phyloP scores from a whole-genome alignment of 2,113 vertebrate genomes.

The Lichenostomus cassidix region DNA sequence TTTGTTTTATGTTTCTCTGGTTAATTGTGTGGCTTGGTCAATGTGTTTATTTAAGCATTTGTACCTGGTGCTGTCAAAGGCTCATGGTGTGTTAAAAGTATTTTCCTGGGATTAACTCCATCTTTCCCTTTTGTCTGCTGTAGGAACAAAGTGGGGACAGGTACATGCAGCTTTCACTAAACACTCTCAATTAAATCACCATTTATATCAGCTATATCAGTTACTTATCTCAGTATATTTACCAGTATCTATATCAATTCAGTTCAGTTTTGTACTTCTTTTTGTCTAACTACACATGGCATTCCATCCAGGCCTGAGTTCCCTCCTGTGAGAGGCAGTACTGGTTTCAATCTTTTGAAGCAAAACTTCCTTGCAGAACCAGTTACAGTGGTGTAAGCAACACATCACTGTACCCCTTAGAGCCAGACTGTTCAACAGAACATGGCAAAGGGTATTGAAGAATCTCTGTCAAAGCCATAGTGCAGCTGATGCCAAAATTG shows the following conservation, averaged over 20 bases:
- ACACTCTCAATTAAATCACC: neutral
- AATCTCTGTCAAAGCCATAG: neutral
- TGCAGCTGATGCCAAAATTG: neutral
- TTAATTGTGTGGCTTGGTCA: neutral
- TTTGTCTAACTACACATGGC: neutral
- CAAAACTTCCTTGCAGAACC: neutral
- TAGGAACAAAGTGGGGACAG: neutral
- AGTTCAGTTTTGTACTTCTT: neutral
- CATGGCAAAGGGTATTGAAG: rapidly evolving
- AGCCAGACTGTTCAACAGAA: neutral
- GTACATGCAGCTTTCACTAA: neutral
- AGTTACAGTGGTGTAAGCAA: neutral
- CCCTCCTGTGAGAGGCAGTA: neutral
- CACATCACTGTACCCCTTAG: rapidly evolving
- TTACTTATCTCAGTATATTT: neutral
- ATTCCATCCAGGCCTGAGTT: neutral
- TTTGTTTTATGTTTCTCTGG: conserved; percentile 49
- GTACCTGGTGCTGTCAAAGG: neutral
- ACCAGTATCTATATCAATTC: neutral
- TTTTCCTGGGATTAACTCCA: neutral
- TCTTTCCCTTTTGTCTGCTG: neutral
- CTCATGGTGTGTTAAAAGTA: neutral
- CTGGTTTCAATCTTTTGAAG: neutral
- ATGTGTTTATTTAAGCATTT: neutral
- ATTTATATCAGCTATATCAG: rapidly evolving